A percentile compares a stretch with the other conserved stretches of the same genome.
Conservation (phyloP, 2,888 invertebrate genomes). For the Caradrina kadenii region DNA sequence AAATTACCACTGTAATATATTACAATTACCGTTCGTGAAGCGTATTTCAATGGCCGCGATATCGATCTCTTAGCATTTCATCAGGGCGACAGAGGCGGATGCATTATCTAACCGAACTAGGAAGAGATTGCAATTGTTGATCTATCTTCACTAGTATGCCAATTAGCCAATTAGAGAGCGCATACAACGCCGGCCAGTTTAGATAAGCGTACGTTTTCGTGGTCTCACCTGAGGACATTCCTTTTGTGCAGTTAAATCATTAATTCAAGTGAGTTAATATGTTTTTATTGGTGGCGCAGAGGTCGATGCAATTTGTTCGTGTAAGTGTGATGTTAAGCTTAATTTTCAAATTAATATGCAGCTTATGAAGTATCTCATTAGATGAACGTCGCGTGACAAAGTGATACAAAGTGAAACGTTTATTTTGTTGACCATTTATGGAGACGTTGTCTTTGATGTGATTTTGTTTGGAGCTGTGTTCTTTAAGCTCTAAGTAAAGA, state of each 20-base stretch:
- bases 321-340: conserved; percentile 65
- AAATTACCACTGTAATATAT: conserved; percentile 73
- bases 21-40: conserved; percentile 78
- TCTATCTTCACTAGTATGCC: conserved; percentile 86
- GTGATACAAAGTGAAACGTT: conserved; percentile 73
- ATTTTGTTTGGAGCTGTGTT: conserved; percentile 34
- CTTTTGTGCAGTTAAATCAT: conserved; percentile 65
- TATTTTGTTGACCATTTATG: conserved; percentile 71
- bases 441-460: conserved; percentile 29
- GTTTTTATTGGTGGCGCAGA: conserved; percentile 56
- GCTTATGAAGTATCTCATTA: conserved; percentile 76
- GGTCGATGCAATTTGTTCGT: conserved; percentile 70
- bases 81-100: conserved; percentile 79
- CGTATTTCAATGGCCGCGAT: conserved; percentile 86
- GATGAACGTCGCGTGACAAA: conserved; percentile 76
- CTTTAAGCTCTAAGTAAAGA: conserved; percentile 21
- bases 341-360: conserved; percentile 73
- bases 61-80: conserved; percentile 86
- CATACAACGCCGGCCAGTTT: conserved; percentile 78
- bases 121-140: conserved; percentile 86
- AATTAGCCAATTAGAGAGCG: conserved; percentile 90
- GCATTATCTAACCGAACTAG: conserved; percentile 83
- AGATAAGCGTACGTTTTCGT: conserved; percentile 81
- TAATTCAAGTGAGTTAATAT: conserved; percentile 53
- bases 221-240: conserved; percentile 66